Percentiles rank a stretch among this genome's conserved stretches.
These are phyloP conservation scores for Cnemophilus loriae DNA, from an alignment of 2,113 vertebrate species.

Conservation along the genomic window DNA sequence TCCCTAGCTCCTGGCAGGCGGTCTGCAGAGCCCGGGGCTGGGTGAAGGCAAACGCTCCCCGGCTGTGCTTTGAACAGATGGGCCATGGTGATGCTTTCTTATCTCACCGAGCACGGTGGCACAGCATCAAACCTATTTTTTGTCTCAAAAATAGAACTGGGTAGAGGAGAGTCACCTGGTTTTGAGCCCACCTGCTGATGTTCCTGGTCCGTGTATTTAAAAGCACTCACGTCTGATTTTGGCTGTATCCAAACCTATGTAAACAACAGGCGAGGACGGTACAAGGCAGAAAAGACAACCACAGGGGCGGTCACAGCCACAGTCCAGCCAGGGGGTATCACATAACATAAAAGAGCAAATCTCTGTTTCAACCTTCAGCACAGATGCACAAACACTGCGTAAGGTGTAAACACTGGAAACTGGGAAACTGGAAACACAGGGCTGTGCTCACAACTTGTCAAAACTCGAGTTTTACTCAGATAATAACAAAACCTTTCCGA, in stretches of 20 bases:
- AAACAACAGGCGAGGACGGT: accelerated
- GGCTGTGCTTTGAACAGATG: not conserved
- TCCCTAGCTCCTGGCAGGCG: not conserved
- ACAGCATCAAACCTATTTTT: not conserved
- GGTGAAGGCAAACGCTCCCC: accelerated
- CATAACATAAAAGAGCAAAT: not conserved
- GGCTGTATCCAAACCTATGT: accelerated
- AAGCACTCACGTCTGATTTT: not conserved
- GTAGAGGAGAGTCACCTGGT: not conserved
- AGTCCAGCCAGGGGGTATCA: not conserved
- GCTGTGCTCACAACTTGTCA: not conserved
- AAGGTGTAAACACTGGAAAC: not conserved
- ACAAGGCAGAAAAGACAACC: not conserved
- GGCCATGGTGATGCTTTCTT: not conserved
- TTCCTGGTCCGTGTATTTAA: not conserved
- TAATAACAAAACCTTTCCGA: not conserved
- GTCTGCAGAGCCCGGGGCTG: not conserved
- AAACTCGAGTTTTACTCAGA: not conserved
- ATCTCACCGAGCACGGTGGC: not conserved
- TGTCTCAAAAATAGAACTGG: not conserved
- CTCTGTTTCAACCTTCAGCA: not conserved
- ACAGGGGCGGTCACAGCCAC: not conserved
- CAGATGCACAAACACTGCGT: accelerated
- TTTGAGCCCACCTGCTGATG: not conserved
- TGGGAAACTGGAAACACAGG: not conserved